Conservation (phyloP, 2,113 vertebrate species). For the Hucho hucho region DNA sequence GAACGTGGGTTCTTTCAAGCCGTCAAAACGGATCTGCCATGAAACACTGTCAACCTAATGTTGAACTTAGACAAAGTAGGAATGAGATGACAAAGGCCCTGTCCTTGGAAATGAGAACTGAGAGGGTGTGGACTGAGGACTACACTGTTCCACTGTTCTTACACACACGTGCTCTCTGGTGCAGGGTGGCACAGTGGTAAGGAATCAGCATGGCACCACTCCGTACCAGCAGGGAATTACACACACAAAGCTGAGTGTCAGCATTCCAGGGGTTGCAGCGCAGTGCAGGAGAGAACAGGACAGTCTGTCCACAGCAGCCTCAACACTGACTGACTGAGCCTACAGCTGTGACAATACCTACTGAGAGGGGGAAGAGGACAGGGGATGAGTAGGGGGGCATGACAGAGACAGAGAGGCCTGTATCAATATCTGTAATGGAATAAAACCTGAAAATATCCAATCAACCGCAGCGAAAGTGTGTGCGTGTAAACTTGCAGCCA, state of each 20-base stretch:
- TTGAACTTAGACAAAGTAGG: neutral
- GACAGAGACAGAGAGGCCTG: constrained; percentile 10
- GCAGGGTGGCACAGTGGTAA: constrained; percentile 48
- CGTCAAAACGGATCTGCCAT: too few relatives aligned
- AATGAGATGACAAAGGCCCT: neutral
- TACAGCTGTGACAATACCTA: neutral
- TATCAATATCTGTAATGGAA: constrained; percentile 63
- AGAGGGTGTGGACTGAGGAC: neutral
- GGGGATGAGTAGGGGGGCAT: neutral
- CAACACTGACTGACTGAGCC: constrained; percentile 34
- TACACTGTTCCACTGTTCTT: neutral
- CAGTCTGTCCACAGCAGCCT: constrained; percentile 38
- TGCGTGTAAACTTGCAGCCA: constrained; percentile 43
- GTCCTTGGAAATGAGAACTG: neutral
- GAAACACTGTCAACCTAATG: neutral
- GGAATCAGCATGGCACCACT: constrained; percentile 56
- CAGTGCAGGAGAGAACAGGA: constrained; percentile 11
- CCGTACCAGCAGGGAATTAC: constrained; percentile 45
- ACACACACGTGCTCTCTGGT: constrained; percentile 35
- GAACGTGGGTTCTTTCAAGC: too few relatives aligned
- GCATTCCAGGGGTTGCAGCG: neutral
- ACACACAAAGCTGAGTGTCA: constrained; percentile 5
- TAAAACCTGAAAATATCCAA: constrained; percentile 47
- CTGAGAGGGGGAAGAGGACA: constrained; percentile 6
- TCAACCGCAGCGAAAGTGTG: constrained; percentile 20